Evolutionary conservation across 2,888 invertebrate species (phyloP).

Genomic region (Bedellia somnulentella): DNA sequence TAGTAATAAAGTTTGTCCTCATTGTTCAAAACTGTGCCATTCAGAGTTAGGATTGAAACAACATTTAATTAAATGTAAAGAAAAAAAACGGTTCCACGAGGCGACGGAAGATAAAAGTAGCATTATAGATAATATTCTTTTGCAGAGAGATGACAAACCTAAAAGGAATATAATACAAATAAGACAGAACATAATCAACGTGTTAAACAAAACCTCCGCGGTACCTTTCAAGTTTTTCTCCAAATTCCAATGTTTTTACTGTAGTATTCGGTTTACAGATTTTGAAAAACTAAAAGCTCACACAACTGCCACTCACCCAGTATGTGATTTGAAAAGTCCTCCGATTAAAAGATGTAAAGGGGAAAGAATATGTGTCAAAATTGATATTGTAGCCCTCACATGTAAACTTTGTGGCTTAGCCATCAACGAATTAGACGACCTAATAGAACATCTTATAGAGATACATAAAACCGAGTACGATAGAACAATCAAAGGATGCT

Average conservation of each 20-base stretch:
- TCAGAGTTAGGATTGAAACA: slow-evolving; percentile 27
- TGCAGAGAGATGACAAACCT: slow-evolving; percentile 19
- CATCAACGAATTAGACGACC: slow-evolving; percentile 20
- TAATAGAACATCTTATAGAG: slow-evolving; percentile 34
- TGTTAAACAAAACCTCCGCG: slow-evolving; percentile 45
- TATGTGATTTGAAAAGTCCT: slow-evolving; percentile 35
- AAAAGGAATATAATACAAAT: slow-evolving; percentile 31
- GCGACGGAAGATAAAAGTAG: slow-evolving; percentile 4
- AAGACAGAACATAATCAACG: slow-evolving; percentile 34
- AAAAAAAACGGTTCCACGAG: slow-evolving; percentile 17
- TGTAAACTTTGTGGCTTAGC: slow-evolving; percentile 30
- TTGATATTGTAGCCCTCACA: slow-evolving; percentile 28
- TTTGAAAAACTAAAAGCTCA: slow-evolving; percentile 36
- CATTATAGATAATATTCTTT: slow-evolving; percentile 11
- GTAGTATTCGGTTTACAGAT: slow-evolving; percentile 32
- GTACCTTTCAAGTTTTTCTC: slow-evolving; percentile 42
- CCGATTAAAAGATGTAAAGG: slow-evolving; percentile 42
- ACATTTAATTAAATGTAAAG: slow-evolving; percentile 31
- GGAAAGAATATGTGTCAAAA: slow-evolving; percentile 32
- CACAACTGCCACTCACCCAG: slow-evolving; percentile 27
- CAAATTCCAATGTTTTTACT: slow-evolving; percentile 41
- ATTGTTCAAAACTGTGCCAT: slow-evolving; percentile 30
- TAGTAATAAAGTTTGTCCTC: slow-evolving; percentile 24
- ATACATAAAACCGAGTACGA: slow-evolving; percentile 38
- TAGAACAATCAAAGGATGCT: slow-evolving; percentile 25